phyloP scores from a whole-genome alignment of 2,888 invertebrate genomes.

The Matsumyia berberina region DNA sequence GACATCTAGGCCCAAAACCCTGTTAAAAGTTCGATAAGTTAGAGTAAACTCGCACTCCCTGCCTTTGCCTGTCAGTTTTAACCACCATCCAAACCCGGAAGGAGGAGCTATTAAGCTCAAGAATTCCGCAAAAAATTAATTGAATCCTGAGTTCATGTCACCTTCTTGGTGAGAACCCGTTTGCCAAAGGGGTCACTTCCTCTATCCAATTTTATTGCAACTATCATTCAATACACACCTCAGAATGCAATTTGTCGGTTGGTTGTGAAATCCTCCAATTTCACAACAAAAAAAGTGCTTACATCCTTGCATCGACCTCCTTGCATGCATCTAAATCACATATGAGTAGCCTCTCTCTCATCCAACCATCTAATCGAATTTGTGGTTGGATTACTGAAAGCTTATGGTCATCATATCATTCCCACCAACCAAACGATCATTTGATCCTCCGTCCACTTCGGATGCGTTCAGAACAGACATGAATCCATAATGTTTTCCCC shows the following conservation, averaged over 20 bases:
- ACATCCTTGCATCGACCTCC: conserved; percentile 8
- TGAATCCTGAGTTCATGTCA: too few relatives aligned
- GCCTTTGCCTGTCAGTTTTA: too few relatives aligned
- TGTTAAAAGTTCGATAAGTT: too few relatives aligned
- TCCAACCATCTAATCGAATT: conserved; percentile 49
- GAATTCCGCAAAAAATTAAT: too few relatives aligned
- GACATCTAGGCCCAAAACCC: too few relatives aligned
- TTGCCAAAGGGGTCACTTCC: too few relatives aligned
- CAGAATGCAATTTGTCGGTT: neutral
- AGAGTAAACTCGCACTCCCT: too few relatives aligned
- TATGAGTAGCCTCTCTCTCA: conserved; percentile 1
- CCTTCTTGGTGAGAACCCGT: too few relatives aligned
- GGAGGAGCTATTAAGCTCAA: too few relatives aligned
- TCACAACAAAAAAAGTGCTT: neutral
- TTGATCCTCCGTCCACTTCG: conserved; percentile 17
- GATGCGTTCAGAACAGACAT: conserved; percentile 52
- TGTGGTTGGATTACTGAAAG: conserved; percentile 55
- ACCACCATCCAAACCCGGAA: too few relatives aligned
- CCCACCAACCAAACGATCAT: conserved; percentile 53
- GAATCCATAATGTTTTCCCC: conserved; percentile 48
- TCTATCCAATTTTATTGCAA: too few relatives aligned
- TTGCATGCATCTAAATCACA: conserved; percentile 23
- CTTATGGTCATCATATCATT: conserved; percentile 69
- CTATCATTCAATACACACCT: neutral
- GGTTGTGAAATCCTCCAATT: neutral